A percentile compares a stretch with the other conserved stretches of the same genome.
phyloP scores from a whole-genome alignment of 2,888 invertebrate species.

The Conus canariensis region DNA sequence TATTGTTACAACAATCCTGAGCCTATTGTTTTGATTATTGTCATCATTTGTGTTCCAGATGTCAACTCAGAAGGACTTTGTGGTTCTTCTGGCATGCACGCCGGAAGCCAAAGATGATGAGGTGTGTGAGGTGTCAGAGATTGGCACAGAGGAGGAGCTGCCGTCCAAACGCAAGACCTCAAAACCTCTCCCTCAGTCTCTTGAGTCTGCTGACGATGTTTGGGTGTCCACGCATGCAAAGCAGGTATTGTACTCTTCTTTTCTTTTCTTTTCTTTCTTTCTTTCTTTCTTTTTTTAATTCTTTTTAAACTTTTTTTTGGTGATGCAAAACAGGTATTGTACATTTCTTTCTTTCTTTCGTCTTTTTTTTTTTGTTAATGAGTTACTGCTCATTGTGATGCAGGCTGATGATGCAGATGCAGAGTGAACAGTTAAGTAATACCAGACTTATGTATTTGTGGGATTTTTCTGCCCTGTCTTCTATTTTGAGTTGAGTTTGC shows the following conservation, averaged over 20 bases:
- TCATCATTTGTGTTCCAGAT: slow-evolving; percentile 49
- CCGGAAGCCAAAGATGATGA: slow-evolving; percentile 80
- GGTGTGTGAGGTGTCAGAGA: slow-evolving; percentile 67
- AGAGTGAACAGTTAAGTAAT: not conserved
- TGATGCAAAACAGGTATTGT: not conserved
- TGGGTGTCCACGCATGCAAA: slow-evolving; percentile 90
- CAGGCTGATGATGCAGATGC: too few species aligned
- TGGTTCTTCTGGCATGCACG: slow-evolving; percentile 89
- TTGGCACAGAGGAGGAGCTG: slow-evolving; percentile 57
- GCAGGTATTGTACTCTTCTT: slow-evolving; percentile 81
- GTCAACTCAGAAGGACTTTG: slow-evolving; percentile 84
- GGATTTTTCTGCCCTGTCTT: too few species aligned
- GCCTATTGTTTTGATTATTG: too few species aligned
- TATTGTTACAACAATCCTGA: too few species aligned
- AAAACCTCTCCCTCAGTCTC: slow-evolving; percentile 79
- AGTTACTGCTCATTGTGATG: too few species aligned
- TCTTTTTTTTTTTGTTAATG: too few species aligned
- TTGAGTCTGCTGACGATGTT: slow-evolving; percentile 84
- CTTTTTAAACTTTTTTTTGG: not conserved
- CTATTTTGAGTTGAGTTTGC: too few species aligned
- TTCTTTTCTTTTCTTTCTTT: too few species aligned
- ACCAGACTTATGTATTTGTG: not conserved
- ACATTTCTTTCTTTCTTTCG: not conserved
- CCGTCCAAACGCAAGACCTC: slow-evolving; percentile 70
- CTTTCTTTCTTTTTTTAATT: too few species aligned